These are phyloP conservation scores for Gymnocypris eckloni DNA, from an alignment of 2,797 vertebrate species.

Conservation along the genomic window DNA sequence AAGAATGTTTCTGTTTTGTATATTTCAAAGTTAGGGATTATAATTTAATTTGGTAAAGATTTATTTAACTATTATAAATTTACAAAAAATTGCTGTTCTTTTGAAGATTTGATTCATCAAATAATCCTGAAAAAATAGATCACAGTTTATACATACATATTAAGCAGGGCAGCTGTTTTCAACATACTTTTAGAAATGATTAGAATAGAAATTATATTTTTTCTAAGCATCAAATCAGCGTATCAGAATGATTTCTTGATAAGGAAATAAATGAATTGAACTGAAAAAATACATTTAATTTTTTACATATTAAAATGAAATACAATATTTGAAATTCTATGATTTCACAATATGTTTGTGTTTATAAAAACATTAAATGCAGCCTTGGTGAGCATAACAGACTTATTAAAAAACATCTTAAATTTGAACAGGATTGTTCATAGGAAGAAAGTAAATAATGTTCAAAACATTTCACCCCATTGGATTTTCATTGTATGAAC, in stretches of 20 bases:
- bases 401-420: neutral
- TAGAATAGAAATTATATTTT: neutral
- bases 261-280: no score
- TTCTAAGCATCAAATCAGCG: neutral
- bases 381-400: neutral
- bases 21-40: neutral
- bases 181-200: neutral
- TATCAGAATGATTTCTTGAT: neutral
- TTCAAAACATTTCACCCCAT: neutral
- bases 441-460: neutral
- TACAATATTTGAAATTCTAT: no score
- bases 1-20: neutral
- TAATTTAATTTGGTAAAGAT: neutral
- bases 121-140: neutral
- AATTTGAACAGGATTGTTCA: neutral
- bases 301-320: no score
- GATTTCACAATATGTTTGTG: no score
- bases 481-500: neutral
- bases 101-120: neutral
- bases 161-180: neutral
- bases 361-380: no score
- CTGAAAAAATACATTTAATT: no score
- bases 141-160: neutral
- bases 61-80: neutral
- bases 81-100: neutral